Evolutionary conservation across 2,113 vertebrate genomes (phyloP).

Genomic region (Taurulus bubalis): DNA sequence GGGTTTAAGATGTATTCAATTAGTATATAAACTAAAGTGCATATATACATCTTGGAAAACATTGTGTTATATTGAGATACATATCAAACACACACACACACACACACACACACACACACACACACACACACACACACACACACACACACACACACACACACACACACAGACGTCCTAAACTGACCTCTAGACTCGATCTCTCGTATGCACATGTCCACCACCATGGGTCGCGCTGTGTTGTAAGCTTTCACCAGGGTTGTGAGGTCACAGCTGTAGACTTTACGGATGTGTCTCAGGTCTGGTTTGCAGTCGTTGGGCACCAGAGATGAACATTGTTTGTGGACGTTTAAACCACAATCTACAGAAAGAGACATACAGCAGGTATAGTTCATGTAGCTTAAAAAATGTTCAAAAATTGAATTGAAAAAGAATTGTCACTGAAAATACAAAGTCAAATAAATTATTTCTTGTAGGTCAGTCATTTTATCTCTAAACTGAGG

Average conservation of each 20-base stretch:
- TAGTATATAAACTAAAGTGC: background rate
- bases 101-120: background rate
- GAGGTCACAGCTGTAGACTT: constrained; percentile 82
- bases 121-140: background rate
- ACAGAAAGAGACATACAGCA: constrained; percentile 33
- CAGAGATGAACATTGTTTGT: constrained; percentile 98
- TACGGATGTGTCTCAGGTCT: constrained; percentile 82
- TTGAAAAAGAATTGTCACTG: background rate
- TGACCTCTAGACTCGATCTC: constrained; percentile 81
- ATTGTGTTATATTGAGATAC: background rate
- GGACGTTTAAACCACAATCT: constrained; percentile 99
- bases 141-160: background rate
- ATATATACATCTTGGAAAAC: background rate
- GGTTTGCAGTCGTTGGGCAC: constrained; percentile 98
- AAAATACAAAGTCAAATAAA: background rate
- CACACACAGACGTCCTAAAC: background rate
- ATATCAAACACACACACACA: background rate
- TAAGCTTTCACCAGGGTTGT: constrained; percentile 77
- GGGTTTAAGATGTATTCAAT: background rate
- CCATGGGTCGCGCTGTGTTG: constrained; percentile 79
- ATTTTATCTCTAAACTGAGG: constrained; percentile 14
- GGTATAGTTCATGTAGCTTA: background rate
- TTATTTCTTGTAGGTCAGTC: background rate
- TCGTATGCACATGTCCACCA: constrained; percentile 83
- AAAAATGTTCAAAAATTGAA: background rate